Base-by-base conservation (phyloP, 1,140 invertebrate species). In the Nasonia vitripennis region DNA sequence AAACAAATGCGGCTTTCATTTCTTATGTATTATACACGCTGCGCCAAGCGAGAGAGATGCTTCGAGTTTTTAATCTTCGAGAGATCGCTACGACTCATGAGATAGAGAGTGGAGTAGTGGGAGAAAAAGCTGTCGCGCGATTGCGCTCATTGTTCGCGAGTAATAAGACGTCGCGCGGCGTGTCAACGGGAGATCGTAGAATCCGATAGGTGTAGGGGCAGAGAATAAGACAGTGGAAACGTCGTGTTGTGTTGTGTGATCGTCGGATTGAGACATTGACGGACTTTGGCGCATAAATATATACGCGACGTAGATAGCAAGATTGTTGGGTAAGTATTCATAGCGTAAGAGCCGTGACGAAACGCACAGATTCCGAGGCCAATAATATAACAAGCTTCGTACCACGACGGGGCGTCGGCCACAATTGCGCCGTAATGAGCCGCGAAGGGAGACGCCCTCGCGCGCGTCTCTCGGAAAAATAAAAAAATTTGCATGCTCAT, bases 351-450 rank as follows among this genome's bases (percentile, higher is more conserved):
- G 0, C 41, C 41, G 9, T 45, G 41, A 45, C 41, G 41, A 45
- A 45, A 45, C 9, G 9, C 1, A 41, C 10, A 45, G 6, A 45
- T 10, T 9, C 41, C 41, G 9, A 45, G 6, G 9, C 41, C 41
- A 45, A 7, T 45, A 5, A 55, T 55, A 27, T 27, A 27, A 20
- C 51, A 5, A 55, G 86, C 74, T 78, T 83, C 9, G 10, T 87
- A 17, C 55, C 92, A 84, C 91, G 86, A 86, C 90, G 89, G 92
- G 92, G 77, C 90, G 85, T 77, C 88, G 88, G 86, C 89, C 91
- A 93, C 92, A 92, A 93, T 93, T 92, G 91, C 90, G 55, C 89
- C 90, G 91, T 93, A 93, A 93, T 93, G 92, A 93, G 91, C 91
- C 89, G 41, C 89, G 41, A n/a, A 51, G 55, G 48, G 77, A 62